Evolutionary conservation across 2,113 vertebrate species (phyloP), one percentile per base, ranked within the genome.

Genomic region (Hassar affinis): DNA sequence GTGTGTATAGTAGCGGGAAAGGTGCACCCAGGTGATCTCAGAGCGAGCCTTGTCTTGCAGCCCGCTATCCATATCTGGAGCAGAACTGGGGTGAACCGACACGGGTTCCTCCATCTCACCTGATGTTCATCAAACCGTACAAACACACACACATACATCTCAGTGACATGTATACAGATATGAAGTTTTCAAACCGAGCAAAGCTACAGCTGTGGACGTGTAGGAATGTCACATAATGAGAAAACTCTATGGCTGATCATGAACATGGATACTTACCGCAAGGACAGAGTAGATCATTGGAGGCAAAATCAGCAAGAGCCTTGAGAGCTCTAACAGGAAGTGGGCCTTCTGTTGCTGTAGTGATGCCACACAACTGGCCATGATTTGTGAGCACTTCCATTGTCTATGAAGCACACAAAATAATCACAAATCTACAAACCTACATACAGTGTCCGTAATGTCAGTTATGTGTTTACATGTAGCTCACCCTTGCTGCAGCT

Each of bases 401-500:
- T 79, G 79, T 81, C 85, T 85, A 49, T 5, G 71, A 71, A 74
- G 17, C 20, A 80, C 62, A 76, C 27, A 33, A 74, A 47, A 61
- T 47, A 78, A 62, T 59, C 17, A 42, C 54, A n/a, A 35, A 78
- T 17, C 2, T 1, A 75, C 27, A 27, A 72, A 6, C 27, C 57
- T n/a, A n/a, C n/a, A n/a, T n/a, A n/a, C 8, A 8, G 9, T 69
- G 42, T 14, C 52, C 49, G 79, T 61, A 84, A 5, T 62, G 3
- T 72, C 9, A 47, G 45, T 61, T 82, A 27, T 27, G 47, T 83
- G 30, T 52, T 42, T 20, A 17, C 68, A 30, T 80, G 25, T 80
- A 38, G 77, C 57, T 80, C 17, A 96, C 96, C 95, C 95, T 93
- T 62, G 91, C 79, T 79, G 96, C 96, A 76, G 94, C 95, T 90